Conservation (phyloP, 2,888 invertebrate species). For the Operophtera brumata region DNA sequence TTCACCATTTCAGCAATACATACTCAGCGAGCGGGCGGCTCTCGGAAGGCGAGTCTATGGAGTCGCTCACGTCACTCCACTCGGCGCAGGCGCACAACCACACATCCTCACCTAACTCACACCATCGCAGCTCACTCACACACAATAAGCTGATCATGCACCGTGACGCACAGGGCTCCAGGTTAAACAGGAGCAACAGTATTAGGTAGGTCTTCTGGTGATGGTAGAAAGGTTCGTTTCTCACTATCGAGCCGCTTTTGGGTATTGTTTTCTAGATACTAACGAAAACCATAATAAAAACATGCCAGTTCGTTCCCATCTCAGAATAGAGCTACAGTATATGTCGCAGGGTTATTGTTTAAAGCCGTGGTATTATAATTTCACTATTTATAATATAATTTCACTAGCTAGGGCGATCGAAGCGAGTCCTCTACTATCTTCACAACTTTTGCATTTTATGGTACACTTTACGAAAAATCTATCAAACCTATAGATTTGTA, state of each 20-base stretch:
- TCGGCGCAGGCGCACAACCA: constrained; percentile 88
- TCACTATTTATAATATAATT: too few relatives aligned
- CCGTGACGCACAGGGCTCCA: constrained; percentile 80
- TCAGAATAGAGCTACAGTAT: too few relatives aligned
- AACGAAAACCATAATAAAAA: too few relatives aligned
- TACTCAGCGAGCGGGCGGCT: constrained; percentile 87
- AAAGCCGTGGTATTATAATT: too few relatives aligned
- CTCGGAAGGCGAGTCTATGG: constrained; percentile 95
- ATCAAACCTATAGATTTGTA: too few relatives aligned
- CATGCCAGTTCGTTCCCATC: too few relatives aligned
- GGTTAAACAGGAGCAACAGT: constrained; percentile 94
- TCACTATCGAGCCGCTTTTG: not conserved
- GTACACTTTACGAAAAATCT: too few relatives aligned
- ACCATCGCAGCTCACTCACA: constrained; percentile 84
- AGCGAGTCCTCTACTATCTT: too few relatives aligned
- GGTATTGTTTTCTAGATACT: too few relatives aligned
- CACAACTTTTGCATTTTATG: too few relatives aligned
- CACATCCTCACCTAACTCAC: constrained; percentile 84
- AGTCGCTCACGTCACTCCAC: constrained; percentile 88
- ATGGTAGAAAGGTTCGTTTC: not conserved
- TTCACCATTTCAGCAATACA: constrained; percentile 83
- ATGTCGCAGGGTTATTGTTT: too few relatives aligned
- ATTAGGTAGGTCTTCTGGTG: constrained; percentile 85
- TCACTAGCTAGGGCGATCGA: too few relatives aligned
- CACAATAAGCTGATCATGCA: constrained; percentile 82